Base-by-base conservation (phyloP, 2,888 invertebrate species). In the Trachelus troglodyta region DNA sequence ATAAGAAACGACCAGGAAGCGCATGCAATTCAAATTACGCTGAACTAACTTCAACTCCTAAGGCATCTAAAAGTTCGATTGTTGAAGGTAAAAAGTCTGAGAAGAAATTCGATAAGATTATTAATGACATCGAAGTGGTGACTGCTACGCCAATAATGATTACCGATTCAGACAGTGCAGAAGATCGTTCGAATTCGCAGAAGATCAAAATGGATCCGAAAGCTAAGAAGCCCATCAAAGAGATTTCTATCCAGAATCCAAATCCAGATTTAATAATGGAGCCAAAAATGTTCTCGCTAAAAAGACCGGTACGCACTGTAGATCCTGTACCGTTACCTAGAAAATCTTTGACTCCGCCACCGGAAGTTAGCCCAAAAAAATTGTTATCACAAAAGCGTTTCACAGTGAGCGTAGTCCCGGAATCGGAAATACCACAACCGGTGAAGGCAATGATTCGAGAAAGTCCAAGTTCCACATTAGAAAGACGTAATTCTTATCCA, bases 221-320 rank as follows among this genome's bases (percentile, higher is more conserved):
- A 34, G 23, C 30, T 9, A 31, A 15, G 1, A 11, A 33, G 12
- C n/a, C 76, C 0, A 77, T 80, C 23, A 80, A 79, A 35, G 69
- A 78, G 11, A 81, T 75, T 34, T 80, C 40, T 11, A 75, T 82
- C 31, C 78, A 69, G 15, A 84, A 85, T 79, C 81, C 84, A 23
- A 84, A 82, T 80, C 82, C 82, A 40, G 73, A 80, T 35, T 69
- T 82, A 34, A 83, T 83, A 75, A 81, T 82, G 34, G 81, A 79
- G 34, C 84, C 82, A 37, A 82, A 74, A 69, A 83, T 85, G 75
- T 81, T 74, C 23, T 68, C 79, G 35, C 75, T 75, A 40, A 76
- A 75, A 9, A 23, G 31, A 71, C 4, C 31, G 23, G 31, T 3
- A 9, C 6, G 9, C 40, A 23, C 40, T 9, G 40, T 23, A 56